Conservation (phyloP, 1,140 invertebrate genomes). For the Drosophila nasuta region DNA sequence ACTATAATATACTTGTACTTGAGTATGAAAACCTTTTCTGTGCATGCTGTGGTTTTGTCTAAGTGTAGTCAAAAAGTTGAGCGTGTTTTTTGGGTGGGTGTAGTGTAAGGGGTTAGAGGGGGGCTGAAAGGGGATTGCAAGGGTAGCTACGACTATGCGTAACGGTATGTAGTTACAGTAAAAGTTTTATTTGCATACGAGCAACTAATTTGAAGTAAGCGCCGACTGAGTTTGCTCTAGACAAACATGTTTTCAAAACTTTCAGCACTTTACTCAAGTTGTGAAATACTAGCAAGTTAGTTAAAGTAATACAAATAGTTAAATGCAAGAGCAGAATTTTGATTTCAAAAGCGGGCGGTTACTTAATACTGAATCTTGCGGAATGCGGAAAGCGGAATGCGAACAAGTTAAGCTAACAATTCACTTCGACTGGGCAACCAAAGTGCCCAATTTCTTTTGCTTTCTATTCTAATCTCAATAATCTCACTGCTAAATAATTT, state of each 20-base stretch:
- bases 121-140: neutral
- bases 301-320: slow-evolving; percentile 37
- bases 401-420: neutral
- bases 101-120: neutral
- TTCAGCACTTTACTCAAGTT: slow-evolving; percentile 50
- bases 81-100: slow-evolving; percentile 13
- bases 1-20: slow-evolving; percentile 13
- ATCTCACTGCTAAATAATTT: too few relatives aligned
- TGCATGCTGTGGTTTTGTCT: slow-evolving; percentile 56
- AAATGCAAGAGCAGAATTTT: slow-evolving; percentile 1
- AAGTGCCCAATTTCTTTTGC: too few relatives aligned
- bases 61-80: slow-evolving; percentile 54
- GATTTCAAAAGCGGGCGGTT: slow-evolving; percentile 2
- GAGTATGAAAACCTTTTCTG: slow-evolving; percentile 25
- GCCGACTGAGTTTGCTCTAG: slow-evolving; percentile 59
- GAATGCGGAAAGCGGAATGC: neutral
- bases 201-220: slow-evolving; percentile 77
- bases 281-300: slow-evolving; percentile 27
- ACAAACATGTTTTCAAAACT: slow-evolving; percentile 61
- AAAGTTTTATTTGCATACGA: slow-evolving; percentile 77
- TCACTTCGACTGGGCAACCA: too few relatives aligned
- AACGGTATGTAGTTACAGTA: slow-evolving; percentile 43
- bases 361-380: neutral
- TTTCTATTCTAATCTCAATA: too few relatives aligned
- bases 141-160: slow-evolving; percentile 3